A percentile compares a stretch with the other conserved stretches of the same genome.
Evolutionary conservation across 2,113 vertebrate genomes (phyloP).

Genomic region (Struthio camelus): DNA sequence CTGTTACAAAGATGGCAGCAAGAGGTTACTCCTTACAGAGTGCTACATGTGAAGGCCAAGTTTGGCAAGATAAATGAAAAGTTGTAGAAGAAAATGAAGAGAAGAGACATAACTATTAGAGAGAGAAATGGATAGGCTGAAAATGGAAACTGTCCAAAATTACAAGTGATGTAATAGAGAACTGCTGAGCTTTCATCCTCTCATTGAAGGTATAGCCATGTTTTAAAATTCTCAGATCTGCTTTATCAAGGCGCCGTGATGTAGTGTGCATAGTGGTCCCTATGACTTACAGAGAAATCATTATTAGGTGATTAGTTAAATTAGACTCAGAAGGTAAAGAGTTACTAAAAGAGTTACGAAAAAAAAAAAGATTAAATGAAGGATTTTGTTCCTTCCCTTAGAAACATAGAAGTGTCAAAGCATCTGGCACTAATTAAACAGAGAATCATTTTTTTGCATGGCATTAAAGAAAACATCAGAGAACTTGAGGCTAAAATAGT

Average conservation of each 20-base stretch:
- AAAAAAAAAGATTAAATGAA: neutral
- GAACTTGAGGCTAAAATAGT: neutral
- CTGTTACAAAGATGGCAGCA: neutral
- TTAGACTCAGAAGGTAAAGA: neutral
- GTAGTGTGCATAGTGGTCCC: neutral
- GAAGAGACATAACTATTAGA: neutral
- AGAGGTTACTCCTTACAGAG: neutral
- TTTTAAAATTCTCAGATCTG: neutral
- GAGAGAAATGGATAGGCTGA: neutral
- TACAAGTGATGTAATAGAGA: neutral
- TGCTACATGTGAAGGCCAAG: neutral
- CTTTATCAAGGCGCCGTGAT: neutral
- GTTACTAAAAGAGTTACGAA: neutral
- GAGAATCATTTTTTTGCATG: neutral
- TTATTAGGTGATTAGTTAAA: slow-evolving; percentile 15
- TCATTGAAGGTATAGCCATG: neutral
- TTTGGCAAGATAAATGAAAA: neutral
- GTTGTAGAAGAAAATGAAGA: neutral
- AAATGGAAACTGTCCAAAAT: neutral
- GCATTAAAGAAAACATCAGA: neutral
- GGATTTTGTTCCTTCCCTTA: neutral
- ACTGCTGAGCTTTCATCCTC: neutral
- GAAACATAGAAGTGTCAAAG: neutral
- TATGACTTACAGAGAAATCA: neutral
- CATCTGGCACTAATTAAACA: neutral